Conservation (phyloP, 2,888 invertebrate species). For the Drosophila hamatofila region DNA sequence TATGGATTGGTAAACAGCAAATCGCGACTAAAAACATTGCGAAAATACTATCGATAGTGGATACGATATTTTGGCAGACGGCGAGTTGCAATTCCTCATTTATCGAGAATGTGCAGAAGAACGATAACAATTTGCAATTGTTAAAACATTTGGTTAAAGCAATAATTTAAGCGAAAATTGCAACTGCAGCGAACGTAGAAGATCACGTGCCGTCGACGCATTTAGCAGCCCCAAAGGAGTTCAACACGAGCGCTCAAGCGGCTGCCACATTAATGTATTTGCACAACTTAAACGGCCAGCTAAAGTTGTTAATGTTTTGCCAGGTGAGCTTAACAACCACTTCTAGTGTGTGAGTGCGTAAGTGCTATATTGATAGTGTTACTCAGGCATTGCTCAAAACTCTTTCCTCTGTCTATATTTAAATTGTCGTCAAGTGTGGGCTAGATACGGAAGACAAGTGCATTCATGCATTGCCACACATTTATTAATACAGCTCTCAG, state of each 20-base stretch:
- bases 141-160: slow-evolving; percentile 50
- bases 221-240: slow-evolving; percentile 13
- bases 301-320: slow-evolving; percentile 49
- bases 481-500: slow-evolving; percentile 26
- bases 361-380: slow-evolving; percentile 8
- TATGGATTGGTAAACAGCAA: background rate
- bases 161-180: slow-evolving; percentile 48
- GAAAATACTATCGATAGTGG: slow-evolving; percentile 32
- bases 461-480: slow-evolving; percentile 12
- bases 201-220: slow-evolving; percentile 36
- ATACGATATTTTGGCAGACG: slow-evolving; percentile 7
- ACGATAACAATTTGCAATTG: slow-evolving; percentile 44
- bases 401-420: slow-evolving; percentile 8
- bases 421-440: slow-evolving; percentile 27
- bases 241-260: slow-evolving; percentile 3
- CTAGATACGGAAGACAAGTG: slow-evolving; percentile 27
- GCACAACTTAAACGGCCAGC: slow-evolving; percentile 14
- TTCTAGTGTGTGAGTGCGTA: background rate
- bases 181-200: slow-evolving; percentile 13
- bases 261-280: slow-evolving; percentile 22
- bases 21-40: background rate
- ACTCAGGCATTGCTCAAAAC: slow-evolving; percentile 23
- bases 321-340: slow-evolving; percentile 53
- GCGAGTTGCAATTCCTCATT: slow-evolving; percentile 21
- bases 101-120: slow-evolving; percentile 1